Conservation (phyloP, 2,888 invertebrate genomes). For the Meghimatium bilineatum region DNA sequence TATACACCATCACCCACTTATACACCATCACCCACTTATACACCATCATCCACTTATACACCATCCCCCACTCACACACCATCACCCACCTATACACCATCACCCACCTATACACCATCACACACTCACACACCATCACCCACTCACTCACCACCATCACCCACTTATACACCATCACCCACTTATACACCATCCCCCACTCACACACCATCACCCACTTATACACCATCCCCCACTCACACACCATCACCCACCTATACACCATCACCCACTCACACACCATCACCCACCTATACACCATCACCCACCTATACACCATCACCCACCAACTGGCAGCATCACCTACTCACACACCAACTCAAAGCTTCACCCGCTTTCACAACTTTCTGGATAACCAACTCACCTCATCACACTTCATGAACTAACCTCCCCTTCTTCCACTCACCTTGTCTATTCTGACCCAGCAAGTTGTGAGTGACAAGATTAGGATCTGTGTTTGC, state of each 20-base stretch:
- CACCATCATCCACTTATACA: no score
- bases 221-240: background rate
- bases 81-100: no score
- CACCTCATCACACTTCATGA: no score
- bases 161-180: background rate
- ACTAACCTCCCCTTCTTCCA: no score
- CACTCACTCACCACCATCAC: background rate
- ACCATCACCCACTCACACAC: background rate
- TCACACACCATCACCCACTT: background rate
- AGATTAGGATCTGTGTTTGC: constrained; percentile 58
- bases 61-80: no score
- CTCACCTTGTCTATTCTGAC: constrained; percentile 44
- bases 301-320: background rate
- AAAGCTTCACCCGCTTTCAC: no score
- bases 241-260: background rate
- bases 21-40: background rate
- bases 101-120: no score
- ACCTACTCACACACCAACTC: no score
- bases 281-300: background rate
- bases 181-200: background rate
- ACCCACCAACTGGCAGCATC: no score
- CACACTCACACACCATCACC: no score
- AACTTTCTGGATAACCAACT: no score
- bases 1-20: background rate
- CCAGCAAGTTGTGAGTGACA: constrained; percentile 62